A percentile compares a stretch with the other conserved stretches of the same genome.
phyloP scores from a whole-genome alignment of 2,113 vertebrate genomes.

The Myotis brandtii region DNA sequence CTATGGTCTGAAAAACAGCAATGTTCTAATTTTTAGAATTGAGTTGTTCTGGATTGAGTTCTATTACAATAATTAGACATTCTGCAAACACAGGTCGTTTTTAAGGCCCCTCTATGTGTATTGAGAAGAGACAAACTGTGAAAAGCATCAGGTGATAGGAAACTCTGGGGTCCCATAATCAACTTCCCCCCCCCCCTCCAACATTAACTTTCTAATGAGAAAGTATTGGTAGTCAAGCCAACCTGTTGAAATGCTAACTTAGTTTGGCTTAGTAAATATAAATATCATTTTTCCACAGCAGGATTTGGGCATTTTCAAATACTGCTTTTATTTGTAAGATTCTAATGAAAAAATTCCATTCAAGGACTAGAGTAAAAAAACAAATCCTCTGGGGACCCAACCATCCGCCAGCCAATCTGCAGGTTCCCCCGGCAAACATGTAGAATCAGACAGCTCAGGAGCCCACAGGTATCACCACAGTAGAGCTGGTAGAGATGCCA shows the following conservation, averaged over 20 bases:
- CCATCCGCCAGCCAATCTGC: too few relatives aligned
- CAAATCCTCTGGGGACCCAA: background rate
- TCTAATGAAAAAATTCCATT: conserved; percentile 39
- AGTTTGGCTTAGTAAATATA: background rate
- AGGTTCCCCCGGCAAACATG: background rate
- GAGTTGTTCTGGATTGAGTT: background rate
- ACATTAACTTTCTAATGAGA: background rate
- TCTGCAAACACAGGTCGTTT: background rate
- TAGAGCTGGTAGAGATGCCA: background rate
- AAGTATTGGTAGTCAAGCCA: background rate
- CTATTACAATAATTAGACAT: background rate
- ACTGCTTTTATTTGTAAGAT: background rate
- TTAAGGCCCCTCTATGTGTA: background rate
- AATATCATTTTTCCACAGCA: background rate
- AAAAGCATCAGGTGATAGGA: background rate
- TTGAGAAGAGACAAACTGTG: background rate
- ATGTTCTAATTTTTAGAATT: background rate
- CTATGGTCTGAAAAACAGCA: background rate
- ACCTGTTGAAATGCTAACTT: conserved; percentile 6
- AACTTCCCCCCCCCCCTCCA: background rate
- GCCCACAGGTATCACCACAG: background rate
- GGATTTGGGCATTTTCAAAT: background rate
- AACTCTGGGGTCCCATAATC: background rate
- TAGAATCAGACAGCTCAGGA: too few relatives aligned
- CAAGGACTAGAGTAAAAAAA: conserved; percentile 9